These are phyloP conservation scores for Hypotaenidia okinawae DNA, from an alignment of 2,797 vertebrate species.

Conservation along the genomic window DNA sequence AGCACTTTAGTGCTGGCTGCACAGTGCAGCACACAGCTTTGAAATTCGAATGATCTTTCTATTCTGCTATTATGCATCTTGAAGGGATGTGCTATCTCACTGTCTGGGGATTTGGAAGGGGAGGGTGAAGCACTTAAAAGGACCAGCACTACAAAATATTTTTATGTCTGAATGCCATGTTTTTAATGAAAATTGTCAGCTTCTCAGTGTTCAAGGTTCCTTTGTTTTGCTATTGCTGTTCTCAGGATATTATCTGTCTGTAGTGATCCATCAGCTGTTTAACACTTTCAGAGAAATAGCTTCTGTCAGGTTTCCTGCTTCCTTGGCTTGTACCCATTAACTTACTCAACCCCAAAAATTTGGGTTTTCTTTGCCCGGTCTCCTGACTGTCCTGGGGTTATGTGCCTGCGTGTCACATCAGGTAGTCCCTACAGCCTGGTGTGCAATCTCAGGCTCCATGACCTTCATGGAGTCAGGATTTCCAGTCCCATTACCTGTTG, in stretches of 20 bases:
- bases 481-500: not conserved
- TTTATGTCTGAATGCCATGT: not conserved
- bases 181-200: constrained; percentile 3
- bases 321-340: not conserved
- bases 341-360: no score
- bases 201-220: not conserved
- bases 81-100: not conserved
- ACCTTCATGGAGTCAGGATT: fast-evolving
- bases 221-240: not conserved
- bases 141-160: not conserved
- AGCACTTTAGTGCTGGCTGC: constrained; percentile 12
- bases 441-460: fast-evolving
- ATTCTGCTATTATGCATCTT: not conserved
- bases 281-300: not conserved
- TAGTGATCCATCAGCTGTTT: not conserved
- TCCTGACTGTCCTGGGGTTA: not conserved
- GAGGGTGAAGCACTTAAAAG: not conserved
- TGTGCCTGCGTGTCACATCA: not conserved
- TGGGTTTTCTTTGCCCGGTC: not conserved
- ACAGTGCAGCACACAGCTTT: constrained; percentile 25
- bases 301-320: not conserved
- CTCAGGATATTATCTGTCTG: not conserved
- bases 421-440: not conserved
- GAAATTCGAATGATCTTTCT: constrained; percentile 29
- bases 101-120: not conserved